phyloP scores from a whole-genome alignment of 2,888 invertebrate genomes.

The Bruchidius siliquastri region DNA sequence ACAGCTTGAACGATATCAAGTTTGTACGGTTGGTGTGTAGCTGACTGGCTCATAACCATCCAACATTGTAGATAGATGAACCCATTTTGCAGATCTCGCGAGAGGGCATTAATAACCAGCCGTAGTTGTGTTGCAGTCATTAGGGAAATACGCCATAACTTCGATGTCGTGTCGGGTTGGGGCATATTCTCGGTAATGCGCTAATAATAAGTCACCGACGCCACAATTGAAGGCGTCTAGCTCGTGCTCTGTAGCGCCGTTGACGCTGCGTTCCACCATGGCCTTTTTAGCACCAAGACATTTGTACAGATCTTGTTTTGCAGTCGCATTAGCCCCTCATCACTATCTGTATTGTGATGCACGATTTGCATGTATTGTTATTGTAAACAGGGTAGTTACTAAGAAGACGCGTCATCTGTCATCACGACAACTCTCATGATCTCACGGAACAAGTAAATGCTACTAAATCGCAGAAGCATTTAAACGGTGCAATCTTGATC shows the following conservation, averaged over 20 bases:
- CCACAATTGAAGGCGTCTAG: neutral
- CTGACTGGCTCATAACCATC: neutral
- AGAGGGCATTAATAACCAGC: neutral
- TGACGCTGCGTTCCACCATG: neutral
- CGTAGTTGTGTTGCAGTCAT: neutral
- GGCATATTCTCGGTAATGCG: neutral
- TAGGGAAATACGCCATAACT: neutral
- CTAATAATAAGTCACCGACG: neutral
- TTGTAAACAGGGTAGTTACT: neutral
- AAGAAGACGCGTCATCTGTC: neutral
- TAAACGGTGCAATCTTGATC: too few species aligned
- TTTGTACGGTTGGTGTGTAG: neutral
- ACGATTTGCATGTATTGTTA: neutral
- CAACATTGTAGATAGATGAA: neutral
- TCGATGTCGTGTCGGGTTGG: neutral
- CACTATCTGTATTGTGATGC: neutral
- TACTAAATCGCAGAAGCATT: too few species aligned
- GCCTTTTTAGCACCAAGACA: neutral
- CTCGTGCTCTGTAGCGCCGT: neutral
- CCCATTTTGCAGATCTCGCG: neutral
- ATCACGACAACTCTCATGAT: neutral
- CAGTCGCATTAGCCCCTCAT: too few species aligned
- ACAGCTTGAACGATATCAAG: neutral
- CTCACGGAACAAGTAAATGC: neutral
- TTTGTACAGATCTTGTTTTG: neutral